A percentile compares a stretch with the other conserved stretches of the same genome.
These are phyloP conservation scores for Dynastes grantii DNA, from an alignment of 2,888 invertebrate species.

Conservation along the genomic window DNA sequence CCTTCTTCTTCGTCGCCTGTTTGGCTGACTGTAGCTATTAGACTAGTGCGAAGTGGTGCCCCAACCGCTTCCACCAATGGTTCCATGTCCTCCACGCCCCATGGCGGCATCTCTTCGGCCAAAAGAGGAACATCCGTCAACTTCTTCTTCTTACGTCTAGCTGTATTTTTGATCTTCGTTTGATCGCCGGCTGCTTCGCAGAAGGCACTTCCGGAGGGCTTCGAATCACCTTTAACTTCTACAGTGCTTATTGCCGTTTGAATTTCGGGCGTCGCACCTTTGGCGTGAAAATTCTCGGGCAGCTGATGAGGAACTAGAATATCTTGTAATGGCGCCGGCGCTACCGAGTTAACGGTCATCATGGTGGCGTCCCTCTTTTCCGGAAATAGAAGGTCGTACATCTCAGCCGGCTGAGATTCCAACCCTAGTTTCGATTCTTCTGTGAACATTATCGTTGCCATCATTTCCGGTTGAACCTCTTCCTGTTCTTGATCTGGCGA, in stretches of 20 bases:
- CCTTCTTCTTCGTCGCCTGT: constrained; percentile 45
- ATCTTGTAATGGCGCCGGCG: constrained; percentile 66
- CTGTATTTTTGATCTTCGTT: constrained; percentile 26
- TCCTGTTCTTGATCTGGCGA: constrained; percentile 63
- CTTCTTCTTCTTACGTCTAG: constrained; percentile 34
- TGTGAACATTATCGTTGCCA: constrained; percentile 66
- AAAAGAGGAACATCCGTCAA: constrained; percentile 52
- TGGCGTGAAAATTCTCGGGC: constrained; percentile 56
- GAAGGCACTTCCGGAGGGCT: constrained; percentile 32
- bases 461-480: constrained; percentile 66
- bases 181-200: constrained; percentile 6
- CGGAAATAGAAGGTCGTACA: constrained; percentile 65
- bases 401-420: constrained; percentile 61
- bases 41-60: constrained; percentile 44
- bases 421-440: constrained; percentile 66
- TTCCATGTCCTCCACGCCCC: constrained; percentile 56
- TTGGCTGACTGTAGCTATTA: constrained; percentile 53
- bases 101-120: constrained; percentile 61
- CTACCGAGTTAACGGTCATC: constrained; percentile 61
- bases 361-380: constrained; percentile 51
- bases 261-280: constrained; percentile 59
- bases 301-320: constrained; percentile 64
- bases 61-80: constrained; percentile 51
- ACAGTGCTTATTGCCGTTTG: constrained; percentile 58
- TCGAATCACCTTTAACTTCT: constrained; percentile 30